Evolutionary conservation across 2,888 invertebrate genomes (phyloP), one percentile per base, ranked within the genome.

Genomic region (Ophion ventricosus): DNA sequence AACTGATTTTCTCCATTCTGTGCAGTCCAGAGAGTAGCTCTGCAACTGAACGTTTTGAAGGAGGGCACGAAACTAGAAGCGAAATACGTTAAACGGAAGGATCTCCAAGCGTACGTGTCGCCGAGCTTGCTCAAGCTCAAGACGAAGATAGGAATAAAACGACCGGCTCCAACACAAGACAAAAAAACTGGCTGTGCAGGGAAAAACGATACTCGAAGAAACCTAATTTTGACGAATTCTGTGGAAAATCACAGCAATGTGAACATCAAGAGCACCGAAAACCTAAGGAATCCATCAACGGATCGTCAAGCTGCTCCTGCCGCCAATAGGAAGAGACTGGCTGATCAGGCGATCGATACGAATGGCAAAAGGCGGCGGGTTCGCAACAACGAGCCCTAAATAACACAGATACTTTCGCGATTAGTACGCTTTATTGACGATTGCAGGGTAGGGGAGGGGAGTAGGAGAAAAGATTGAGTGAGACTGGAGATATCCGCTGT

Each of bases 51-150:
- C 91, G 94, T 96, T 93, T 93, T 95, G 80, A 96, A 96, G 91
- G 96, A 96, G 66, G 96, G 96, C 59, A 97, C 97, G 96, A 95
- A 95, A 89, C 95, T 97, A 57, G 97, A 98, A 94, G 98, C 98
- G 0, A 96, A 97, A 4, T 97, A 98, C 93, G 98, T 98, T 0
- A 97, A 97, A 86, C 96, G 96, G 91, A 97, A 96, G 93, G 96
- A 97, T 88, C 94, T 97, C 57, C 95, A 95, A 87, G 96, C 96
- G 90, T 97, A 97, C 93, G 94, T 97, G 85, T 95, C 97, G 8
- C 95, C 95, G 14, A 95, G 95, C 87, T 94, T 97, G 85, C 92
- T 97, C 63, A 96, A 96, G 91, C 95, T 96, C 57, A 97, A 97
- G 92, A 95, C 96, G 82, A 96, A 96, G 90, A 95, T 95, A 29